A percentile compares a stretch with the other conserved stretches of the same genome.
These are phyloP conservation scores for Druon quercuslanigerum DNA, from an alignment of 1,140 invertebrate genomes.

Conservation along the genomic window DNA sequence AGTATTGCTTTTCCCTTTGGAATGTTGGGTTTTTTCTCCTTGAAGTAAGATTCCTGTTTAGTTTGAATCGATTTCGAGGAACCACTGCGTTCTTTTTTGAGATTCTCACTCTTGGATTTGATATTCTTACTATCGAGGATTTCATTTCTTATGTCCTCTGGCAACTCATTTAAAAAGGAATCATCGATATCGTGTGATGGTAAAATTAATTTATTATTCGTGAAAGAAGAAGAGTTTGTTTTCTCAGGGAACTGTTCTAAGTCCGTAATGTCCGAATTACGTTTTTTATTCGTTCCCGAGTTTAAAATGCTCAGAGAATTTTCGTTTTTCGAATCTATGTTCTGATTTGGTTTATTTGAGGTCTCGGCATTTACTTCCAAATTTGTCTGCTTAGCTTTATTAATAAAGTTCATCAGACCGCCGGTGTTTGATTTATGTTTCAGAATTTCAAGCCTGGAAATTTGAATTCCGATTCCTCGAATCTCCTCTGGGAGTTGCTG, in stretches of 20 bases:
- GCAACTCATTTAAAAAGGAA: constrained; percentile 3
- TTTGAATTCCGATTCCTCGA: constrained; percentile 87
- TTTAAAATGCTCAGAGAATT: background rate
- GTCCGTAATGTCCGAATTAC: background rate
- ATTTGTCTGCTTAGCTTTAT: constrained; percentile 39
- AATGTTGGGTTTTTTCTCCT: constrained; percentile 50
- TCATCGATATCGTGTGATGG: constrained; percentile 25
- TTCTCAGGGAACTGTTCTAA: background rate
- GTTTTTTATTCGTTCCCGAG: background rate
- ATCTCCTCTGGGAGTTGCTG: constrained; percentile 82
- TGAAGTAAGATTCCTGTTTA: constrained; percentile 55
- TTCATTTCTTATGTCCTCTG: constrained; percentile 15
- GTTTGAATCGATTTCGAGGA: constrained; percentile 53
- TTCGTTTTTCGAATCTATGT: background rate
- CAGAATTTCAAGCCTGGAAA: constrained; percentile 81
- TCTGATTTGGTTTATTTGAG: background rate
- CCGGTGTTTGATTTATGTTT: constrained; percentile 56
- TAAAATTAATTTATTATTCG: constrained; percentile 29
- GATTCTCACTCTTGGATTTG: constrained; percentile 14
- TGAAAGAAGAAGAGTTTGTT: background rate
- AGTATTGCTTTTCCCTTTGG: constrained; percentile 53
- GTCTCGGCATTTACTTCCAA: background rate
- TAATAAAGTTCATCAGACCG: constrained; percentile 63
- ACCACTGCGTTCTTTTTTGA: background rate
- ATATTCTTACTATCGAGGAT: constrained; percentile 23